Conservation (phyloP, 2,888 invertebrate species). For the Brachypalpus laphriformis region DNA sequence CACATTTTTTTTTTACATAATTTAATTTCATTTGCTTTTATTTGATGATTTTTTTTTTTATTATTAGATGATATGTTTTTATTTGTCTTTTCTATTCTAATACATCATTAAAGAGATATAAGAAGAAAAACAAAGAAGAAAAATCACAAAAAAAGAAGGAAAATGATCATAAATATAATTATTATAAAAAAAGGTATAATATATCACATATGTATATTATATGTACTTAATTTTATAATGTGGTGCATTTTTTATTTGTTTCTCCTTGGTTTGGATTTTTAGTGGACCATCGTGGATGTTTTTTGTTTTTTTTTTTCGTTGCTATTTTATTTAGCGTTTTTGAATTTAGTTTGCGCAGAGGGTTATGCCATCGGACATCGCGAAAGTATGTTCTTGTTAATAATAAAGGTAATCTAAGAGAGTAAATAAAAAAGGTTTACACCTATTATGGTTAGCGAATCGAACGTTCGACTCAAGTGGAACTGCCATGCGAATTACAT, state of each 20-base stretch:
- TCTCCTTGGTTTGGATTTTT: neutral
- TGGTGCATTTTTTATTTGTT: constrained; percentile 72
- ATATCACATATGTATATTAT: constrained; percentile 74
- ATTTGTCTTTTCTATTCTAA: constrained; percentile 57
- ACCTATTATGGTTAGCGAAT: too few species aligned
- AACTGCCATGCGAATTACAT: too few species aligned
- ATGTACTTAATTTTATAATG: constrained; percentile 75
- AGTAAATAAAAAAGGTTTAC: too few species aligned
- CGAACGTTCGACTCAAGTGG: too few species aligned
- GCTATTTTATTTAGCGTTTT: neutral
- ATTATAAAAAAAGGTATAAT: constrained; percentile 71
- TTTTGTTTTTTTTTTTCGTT: neutral
- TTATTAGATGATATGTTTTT: constrained; percentile 62
- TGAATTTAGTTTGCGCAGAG: too few species aligned
- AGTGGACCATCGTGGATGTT: neutral
- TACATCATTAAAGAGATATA: constrained; percentile 45
- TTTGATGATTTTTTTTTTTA: constrained; percentile 40
- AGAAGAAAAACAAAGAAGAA: constrained; percentile 53
- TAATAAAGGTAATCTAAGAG: too few species aligned
- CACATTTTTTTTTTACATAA: constrained; percentile 66
- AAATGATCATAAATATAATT: constrained; percentile 71
- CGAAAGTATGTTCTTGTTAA: too few species aligned
- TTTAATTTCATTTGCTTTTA: constrained; percentile 58
- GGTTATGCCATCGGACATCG: too few species aligned
- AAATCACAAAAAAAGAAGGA: constrained; percentile 61